Conservation (phyloP, 2,888 invertebrate species). For the Meiosimyza decipiens region DNA sequence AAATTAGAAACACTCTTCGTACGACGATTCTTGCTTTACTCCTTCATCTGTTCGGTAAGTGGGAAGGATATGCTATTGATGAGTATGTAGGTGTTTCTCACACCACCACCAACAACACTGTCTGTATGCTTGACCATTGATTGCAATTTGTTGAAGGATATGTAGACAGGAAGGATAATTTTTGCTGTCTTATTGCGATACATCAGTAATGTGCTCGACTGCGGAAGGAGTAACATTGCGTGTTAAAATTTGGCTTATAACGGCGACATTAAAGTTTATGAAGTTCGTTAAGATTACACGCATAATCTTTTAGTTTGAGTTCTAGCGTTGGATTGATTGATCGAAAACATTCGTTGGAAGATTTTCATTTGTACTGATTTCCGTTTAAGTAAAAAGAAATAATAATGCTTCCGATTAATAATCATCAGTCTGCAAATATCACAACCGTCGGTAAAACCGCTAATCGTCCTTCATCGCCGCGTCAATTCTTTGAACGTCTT, state of each 20-base stretch:
- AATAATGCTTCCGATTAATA: constrained; percentile 47
- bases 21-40: background rate
- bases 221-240: constrained; percentile 31
- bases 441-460: constrained; percentile 41
- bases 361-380: background rate
- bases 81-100: constrained; percentile 6
- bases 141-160: background rate
- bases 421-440: constrained; percentile 33
- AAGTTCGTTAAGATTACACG: background rate
- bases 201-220: constrained; percentile 9
- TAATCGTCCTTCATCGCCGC: constrained; percentile 77
- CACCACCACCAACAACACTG: background rate
- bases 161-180: constrained; percentile 4
- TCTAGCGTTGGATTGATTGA: too few relatives aligned
- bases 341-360: constrained; percentile 1
- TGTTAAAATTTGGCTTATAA: constrained; percentile 7
- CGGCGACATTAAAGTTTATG: background rate
- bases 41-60: background rate
- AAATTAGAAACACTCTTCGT: constrained; percentile 41
- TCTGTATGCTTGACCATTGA: constrained; percentile 5
- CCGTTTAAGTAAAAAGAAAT: constrained; percentile 5
- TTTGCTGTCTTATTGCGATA: background rate
- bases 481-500: constrained; percentile 82
- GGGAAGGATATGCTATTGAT: background rate
- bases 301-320: constrained; percentile 20